Base-by-base conservation (phyloP, 1,140 invertebrate genomes). In the Drosophila parvula region DNA sequence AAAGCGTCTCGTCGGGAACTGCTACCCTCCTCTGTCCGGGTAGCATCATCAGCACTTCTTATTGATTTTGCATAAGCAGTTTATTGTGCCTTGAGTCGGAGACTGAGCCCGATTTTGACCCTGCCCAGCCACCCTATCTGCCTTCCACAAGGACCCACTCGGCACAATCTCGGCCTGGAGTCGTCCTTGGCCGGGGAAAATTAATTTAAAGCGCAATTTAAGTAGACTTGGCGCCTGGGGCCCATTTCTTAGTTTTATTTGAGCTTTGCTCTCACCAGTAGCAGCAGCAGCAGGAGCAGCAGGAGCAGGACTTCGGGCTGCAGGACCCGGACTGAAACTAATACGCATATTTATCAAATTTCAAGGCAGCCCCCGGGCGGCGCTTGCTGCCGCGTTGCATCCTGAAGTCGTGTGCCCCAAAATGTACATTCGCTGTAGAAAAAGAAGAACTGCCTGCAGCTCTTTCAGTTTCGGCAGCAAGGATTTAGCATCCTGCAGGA, bases 301-400 rank as follows among this genome's bases (percentile, higher is more conserved):
- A 14, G 44, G 7, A 27, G 11, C 60, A 22, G 53, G 30, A 22
- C 16, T 18, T 16, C 5, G 51, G 51, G 53, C 10, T 22, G 22
- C 32, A 40, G 53, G 53, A 44, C 41, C 36, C 36, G 3, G 34
- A 75, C 61, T 83, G 84, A 88, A 88, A 88, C 84, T 88, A 88
- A 88, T 88, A 89, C 84, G 84, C 84, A 88, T 88, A 88, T 83
- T 88, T 88, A 88, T 88, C 84, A 88, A 88, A 88, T 88, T 89
- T 88, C 84, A 80, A 28, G 30, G 79, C 84, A 65, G 84, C 84
- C 69, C 76, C 58, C 70, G 84, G 82, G 83, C 67, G 71, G 71
- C 68, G 36, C 41, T 47, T 78, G 53, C 63, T 34, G 38, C 48
- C 41, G 40, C 40, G 53, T 56, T 71, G 38, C 36, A 22, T 47